phyloP scores from a whole-genome alignment of 2,797 vertebrate species.

The Molossus molossus region DNA sequence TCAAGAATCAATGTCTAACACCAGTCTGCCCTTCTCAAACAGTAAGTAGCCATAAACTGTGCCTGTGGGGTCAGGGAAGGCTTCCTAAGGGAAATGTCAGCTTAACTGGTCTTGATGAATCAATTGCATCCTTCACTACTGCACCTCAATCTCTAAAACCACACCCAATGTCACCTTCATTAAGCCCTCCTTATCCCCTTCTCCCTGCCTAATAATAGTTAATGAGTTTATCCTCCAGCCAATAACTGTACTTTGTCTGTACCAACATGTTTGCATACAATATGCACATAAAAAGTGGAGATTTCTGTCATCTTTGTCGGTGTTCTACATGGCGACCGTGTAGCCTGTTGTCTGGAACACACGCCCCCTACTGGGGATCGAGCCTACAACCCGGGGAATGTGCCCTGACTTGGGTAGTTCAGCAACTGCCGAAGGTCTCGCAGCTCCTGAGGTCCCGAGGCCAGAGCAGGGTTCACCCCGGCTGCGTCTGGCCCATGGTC shows the following conservation, averaged over 20 bases:
- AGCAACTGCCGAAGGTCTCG: not conserved
- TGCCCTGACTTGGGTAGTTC: too few relatives aligned
- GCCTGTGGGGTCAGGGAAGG: not conserved
- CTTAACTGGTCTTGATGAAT: not conserved
- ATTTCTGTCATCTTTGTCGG: not conserved
- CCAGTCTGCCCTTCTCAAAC: not conserved
- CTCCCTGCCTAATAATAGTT: not conserved
- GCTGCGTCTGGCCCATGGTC: not conserved
- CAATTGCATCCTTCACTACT: not conserved
- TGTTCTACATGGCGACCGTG: not conserved
- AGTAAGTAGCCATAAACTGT: not conserved
- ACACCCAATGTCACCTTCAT: not conserved
- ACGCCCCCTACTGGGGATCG: too few relatives aligned
- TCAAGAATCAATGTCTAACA: not conserved
- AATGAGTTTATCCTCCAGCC: not conserved
- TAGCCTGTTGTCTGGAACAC: not conserved
- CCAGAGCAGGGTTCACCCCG: conserved; percentile 10
- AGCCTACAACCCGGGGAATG: too few relatives aligned
- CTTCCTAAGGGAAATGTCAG: not conserved
- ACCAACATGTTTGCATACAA: not conserved
- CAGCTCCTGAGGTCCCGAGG: not conserved
- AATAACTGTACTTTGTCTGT: not conserved
- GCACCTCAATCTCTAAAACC: not conserved
- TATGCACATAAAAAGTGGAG: not conserved
- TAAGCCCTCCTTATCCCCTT: not conserved